A percentile compares a stretch with the other conserved stretches of the same genome.
Conservation (phyloP, 2,797 vertebrate genomes). For the Bradypodion pumilum region DNA sequence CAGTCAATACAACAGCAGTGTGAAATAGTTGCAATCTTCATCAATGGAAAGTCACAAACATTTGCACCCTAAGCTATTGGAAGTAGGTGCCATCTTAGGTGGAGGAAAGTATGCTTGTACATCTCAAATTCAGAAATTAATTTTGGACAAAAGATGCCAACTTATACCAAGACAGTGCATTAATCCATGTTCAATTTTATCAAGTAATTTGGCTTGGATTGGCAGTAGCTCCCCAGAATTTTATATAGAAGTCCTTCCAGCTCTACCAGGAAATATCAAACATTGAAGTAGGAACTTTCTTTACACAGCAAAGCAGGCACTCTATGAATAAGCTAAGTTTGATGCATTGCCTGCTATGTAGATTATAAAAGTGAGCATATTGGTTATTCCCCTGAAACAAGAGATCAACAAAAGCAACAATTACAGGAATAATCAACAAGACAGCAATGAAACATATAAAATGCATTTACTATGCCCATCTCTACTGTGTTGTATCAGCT, state of each 20-base stretch:
- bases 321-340: neutral
- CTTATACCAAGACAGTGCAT: no score
- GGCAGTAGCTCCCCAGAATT: neutral
- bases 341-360: neutral
- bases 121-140: neutral
- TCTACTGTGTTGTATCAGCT: neutral
- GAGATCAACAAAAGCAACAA: neutral
- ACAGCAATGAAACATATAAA: neutral
- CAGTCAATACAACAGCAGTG: neutral
- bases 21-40: neutral
- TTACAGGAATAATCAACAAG: neutral
- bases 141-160: neutral
- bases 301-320: neutral
- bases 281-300: neutral
- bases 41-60: neutral
- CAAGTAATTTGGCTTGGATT: neutral
- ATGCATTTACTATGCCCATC: neutral
- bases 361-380: neutral
- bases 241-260: neutral
- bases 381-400: no score
- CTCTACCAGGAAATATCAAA: neutral
- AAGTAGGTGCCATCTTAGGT: neutral
- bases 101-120: neutral
- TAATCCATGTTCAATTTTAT: no score
- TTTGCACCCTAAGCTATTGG: neutral